Base-by-base conservation (phyloP, 2,797 vertebrate species). In the Liparis tanakae region DNA sequence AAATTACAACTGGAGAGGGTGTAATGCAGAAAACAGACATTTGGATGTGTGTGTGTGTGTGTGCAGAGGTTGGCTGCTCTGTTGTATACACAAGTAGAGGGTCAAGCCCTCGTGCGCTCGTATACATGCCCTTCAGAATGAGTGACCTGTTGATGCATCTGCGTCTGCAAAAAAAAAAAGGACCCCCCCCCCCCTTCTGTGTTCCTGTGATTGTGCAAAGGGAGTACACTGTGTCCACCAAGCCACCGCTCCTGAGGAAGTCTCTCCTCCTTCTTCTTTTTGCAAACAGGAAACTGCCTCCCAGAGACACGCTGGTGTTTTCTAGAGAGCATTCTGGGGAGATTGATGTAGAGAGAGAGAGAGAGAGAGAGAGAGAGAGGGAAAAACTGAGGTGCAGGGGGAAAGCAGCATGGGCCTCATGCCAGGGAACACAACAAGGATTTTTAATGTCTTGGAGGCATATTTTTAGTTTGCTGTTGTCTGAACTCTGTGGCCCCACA, bases 201-300 rank as follows among this genome's bases (percentile, higher is more conserved):
- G 94, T 95, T 95, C 95, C 94, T 95, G 94, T 84, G 88, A 94
- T 95, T 95, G 94, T 95, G 88, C 72, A 72, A 87, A 88, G 72
- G 80, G 89, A 82, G 94, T 92, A 94, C 93, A 92, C 85, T 74
- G 76, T 93, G 94, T 95, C 89, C 92, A 86, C 85, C 76, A 60
- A 88, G 87, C 90, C 78, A 90, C 82, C 71, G 53, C 87, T 90
- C 81, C 81, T 70, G 83, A 94, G 94, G 94, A 95, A 95, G 90
- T 94, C 88, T 90, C 90, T 89, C 88, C 88, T 93, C 76, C 85
- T 87, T 82, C 80, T 90, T 82, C 80, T 90, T 88, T 86, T 88
- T 88, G 81, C 92, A 94, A 95, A 94, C 94, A 94, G 94, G 94
- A 95, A 94, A 77, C 87, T 57, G 82, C 84, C 82, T 93, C 83